Evolutionary conservation across 2,888 invertebrate species (phyloP), one percentile per base, ranked within the genome.

Genomic region (Lycophotia porphyrea): DNA sequence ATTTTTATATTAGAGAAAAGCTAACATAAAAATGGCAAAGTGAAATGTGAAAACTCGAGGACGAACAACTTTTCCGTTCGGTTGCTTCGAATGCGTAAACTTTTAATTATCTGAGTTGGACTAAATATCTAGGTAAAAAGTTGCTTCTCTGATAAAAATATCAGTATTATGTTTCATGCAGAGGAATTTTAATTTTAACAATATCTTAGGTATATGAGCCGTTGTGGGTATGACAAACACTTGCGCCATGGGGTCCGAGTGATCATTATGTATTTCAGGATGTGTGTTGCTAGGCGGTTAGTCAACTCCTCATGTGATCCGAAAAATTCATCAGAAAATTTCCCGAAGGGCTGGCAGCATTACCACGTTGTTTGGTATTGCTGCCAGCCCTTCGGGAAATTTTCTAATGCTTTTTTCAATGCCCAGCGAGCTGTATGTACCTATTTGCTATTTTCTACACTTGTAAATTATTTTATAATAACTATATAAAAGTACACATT

Each of bases 71-170:
- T 79, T 71, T 24, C 39, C 9, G 24, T 47, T 15, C 8, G 9
- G 7, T 7, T n/a, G 31, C 21, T 63, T 5, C 2, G n/a, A 52
- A 69, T 15, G 42, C 21, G 34, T 31, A 52, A 76, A 70, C 8
- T 76, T 76, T 79, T 71, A 71, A 70, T 44, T 8, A 76, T 52
- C 21, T 0, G 15, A 78, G 42, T 78, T 61, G 24, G 27, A 49
- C 27, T 27, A 27, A 24, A 34, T 42, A 3, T 42, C 8, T 27
- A 24, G 11, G 21, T 52, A 44, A 44, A 66, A 70, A 63, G 31
- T 36, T n/a, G 11, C n/a, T 63, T 63, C n/a, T 39, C 39, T 27
- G n/a, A 11, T 21, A 60, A 34, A 60, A 34, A 31, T 21, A 5
- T 11, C 34, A 60, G 60, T 21, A 21, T 60, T 60, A 21, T 21